These are phyloP conservation scores for Scaeva pyrastri DNA, from an alignment of 2,888 invertebrate species.

Conservation along the genomic window DNA sequence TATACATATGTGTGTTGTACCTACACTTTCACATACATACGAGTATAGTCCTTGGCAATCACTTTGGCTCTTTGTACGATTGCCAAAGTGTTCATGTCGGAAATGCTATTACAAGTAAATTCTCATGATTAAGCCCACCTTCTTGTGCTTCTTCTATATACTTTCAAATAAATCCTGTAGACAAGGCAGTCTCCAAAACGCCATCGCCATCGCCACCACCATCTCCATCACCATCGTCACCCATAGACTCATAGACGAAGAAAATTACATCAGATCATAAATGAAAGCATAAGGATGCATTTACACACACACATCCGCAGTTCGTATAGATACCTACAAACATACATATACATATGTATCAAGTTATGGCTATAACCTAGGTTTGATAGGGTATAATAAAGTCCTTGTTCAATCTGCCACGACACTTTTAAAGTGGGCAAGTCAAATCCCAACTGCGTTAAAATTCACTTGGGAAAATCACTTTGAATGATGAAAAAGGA, in stretches of 20 bases:
- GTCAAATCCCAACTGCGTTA: slow-evolving; percentile 66
- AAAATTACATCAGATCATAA: slow-evolving; percentile 59
- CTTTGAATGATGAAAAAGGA: slow-evolving; percentile 67
- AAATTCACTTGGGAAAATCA: slow-evolving; percentile 71
- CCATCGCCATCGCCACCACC: too few species aligned
- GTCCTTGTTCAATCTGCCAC: slow-evolving; percentile 43
- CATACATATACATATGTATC: too few species aligned
- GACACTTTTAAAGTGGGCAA: slow-evolving; percentile 33
- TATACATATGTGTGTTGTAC: not conserved
- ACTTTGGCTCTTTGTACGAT: slow-evolving; percentile 50
- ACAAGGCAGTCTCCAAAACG: slow-evolving; percentile 19
- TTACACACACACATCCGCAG: slow-evolving; percentile 1
- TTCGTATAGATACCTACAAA: too few species aligned
- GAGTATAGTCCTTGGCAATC: slow-evolving; percentile 67
- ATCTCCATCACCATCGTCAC: too few species aligned
- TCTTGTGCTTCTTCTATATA: slow-evolving; percentile 28
- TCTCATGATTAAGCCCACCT: slow-evolving; percentile 74
- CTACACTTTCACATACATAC: not conserved
- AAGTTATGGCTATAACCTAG: too few species aligned
- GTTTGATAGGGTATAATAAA: too few species aligned
- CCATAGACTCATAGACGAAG: slow-evolving; percentile 70
- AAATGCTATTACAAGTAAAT: slow-evolving; percentile 76
- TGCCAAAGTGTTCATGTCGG: slow-evolving; percentile 71
- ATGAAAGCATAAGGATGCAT: slow-evolving; percentile 34
- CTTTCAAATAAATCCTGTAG: not conserved